A percentile compares a stretch with the other conserved stretches of the same genome.
These are phyloP conservation scores for Zaprionus ghesquierei DNA, from an alignment of 1,140 invertebrate genomes.

Conservation along the genomic window DNA sequence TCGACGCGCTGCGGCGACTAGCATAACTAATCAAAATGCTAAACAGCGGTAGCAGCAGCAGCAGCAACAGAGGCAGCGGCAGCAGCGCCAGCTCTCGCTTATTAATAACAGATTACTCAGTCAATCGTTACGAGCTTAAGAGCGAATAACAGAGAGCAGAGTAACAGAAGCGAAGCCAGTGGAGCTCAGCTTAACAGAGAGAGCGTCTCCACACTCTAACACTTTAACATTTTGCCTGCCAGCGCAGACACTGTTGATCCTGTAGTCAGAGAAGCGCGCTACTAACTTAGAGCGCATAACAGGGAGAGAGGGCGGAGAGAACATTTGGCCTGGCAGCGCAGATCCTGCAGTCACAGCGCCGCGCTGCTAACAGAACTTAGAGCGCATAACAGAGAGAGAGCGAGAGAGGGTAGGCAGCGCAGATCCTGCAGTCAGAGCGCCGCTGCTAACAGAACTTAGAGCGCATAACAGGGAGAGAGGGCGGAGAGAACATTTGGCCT, in stretches of 20 bases:
- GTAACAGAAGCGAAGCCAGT: too few species aligned
- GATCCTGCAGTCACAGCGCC: not conserved
- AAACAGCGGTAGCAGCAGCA: slow-evolving; percentile 10
- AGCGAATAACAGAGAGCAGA: not conserved
- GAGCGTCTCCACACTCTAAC: too few species aligned
- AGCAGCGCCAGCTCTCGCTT: slow-evolving; percentile 34
- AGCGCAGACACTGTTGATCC: too few species aligned
- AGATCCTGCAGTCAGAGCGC: not conserved
- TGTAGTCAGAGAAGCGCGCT: not conserved
- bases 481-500: not conserved
- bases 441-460: too few species aligned
- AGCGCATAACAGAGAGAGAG: too few species aligned
- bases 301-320: not conserved
- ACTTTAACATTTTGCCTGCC: not conserved
- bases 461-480: too few species aligned
- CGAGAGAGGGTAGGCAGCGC: too few species aligned
- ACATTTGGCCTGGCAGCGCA: not conserved
- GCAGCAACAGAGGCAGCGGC: not conserved
- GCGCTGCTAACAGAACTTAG: too few species aligned
- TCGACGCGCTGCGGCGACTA: slow-evolving; percentile 13
- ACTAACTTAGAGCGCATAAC: too few species aligned
- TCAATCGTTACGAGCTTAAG: not conserved
- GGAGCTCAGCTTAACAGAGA: too few species aligned
- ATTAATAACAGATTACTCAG: slow-evolving; percentile 61
- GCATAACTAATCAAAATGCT: slow-evolving; percentile 47